A percentile compares a stretch with the other conserved stretches of the same genome.
phyloP scores from a whole-genome alignment of 1,140 invertebrate genomes.

The Maconellicoccus hirsutus region DNA sequence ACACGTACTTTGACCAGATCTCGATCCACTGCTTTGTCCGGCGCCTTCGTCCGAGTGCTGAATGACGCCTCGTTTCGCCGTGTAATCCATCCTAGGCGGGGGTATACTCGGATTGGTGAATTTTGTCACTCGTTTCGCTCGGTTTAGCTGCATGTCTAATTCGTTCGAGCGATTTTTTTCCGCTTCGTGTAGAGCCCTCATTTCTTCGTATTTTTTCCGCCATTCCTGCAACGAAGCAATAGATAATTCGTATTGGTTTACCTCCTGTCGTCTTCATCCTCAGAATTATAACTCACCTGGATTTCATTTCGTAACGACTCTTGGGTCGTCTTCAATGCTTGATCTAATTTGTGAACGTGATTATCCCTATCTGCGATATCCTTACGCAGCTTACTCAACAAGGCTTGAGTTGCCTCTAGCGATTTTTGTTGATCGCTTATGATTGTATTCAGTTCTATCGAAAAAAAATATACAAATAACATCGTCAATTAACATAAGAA shows the following conservation, averaged over 20 bases:
- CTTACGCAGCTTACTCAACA: neutral
- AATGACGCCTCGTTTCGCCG: neutral
- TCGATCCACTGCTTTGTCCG: neutral
- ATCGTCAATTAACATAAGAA: too few relatives aligned
- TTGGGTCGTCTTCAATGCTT: neutral
- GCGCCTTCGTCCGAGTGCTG: neutral
- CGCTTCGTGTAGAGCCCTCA: neutral
- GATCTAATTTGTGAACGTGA: neutral
- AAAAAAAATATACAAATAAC: too few relatives aligned
- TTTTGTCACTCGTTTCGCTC: neutral
- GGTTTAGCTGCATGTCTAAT: neutral
- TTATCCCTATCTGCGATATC: neutral
- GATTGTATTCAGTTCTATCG: neutral
- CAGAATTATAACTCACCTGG: neutral
- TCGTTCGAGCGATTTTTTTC: neutral
- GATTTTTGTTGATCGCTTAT: neutral
- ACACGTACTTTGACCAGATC: neutral
- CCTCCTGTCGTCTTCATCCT: too few relatives aligned
- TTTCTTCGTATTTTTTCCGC: neutral
- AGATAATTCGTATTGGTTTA: too few relatives aligned
- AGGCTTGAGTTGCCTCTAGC: neutral
- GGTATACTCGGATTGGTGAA: neutral
- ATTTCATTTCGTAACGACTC: neutral
- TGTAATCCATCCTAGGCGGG: neutral
- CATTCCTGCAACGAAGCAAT: neutral